Evolutionary conservation across 2,888 invertebrate genomes (phyloP), one percentile per base, ranked within the genome.

Genomic region (Frankliniella fusca): DNA sequence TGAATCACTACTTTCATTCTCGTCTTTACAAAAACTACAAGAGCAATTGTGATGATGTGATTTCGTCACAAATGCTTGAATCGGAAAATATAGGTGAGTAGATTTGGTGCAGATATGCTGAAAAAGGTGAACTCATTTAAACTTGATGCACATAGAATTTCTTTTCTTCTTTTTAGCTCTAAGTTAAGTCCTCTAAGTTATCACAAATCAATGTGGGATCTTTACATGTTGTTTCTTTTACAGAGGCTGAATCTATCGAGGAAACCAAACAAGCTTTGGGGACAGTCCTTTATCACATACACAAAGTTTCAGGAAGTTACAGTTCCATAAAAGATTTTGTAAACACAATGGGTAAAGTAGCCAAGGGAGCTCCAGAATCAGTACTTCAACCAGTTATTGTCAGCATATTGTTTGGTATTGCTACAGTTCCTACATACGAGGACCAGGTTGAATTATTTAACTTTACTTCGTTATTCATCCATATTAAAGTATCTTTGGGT

Each of bases 231-330:
- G 87, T 81, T 61, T 15, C n/a, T 15, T 61, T 61, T 61, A 88
- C 87, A 83, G 87, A 88, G 83, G 87, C 87, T 3, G 87, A 87
- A 0, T 88, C 88, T 83, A 86, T 87, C 38, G 87, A 90, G 84
- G 91, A 92, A 84, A 85, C 90, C n/a, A 88, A 90, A 82, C 90
- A 92, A 85, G 89, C 90, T 3, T 92, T 92, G 87, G 91, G 92
- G 84, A 92, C 91, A 0, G 89, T 92, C 38, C 86, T 92, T 9
- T 92, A 90, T 87, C 91, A 92, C 85, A 90, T 93, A 49, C 87
- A 89, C 84, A 88, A 89, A 83, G 87, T 89, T 2, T 88, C 89
- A 3, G 86, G 88, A 28, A 88, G 89, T 79, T 87, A 89, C 76
- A 88, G 88, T 65, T 88, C 87, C 80, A 87, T 90, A 23, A 89